Evolutionary conservation across 2,888 invertebrate genomes (phyloP), one percentile per base, ranked within the genome.

Genomic region (Pheosia gnoma): DNA sequence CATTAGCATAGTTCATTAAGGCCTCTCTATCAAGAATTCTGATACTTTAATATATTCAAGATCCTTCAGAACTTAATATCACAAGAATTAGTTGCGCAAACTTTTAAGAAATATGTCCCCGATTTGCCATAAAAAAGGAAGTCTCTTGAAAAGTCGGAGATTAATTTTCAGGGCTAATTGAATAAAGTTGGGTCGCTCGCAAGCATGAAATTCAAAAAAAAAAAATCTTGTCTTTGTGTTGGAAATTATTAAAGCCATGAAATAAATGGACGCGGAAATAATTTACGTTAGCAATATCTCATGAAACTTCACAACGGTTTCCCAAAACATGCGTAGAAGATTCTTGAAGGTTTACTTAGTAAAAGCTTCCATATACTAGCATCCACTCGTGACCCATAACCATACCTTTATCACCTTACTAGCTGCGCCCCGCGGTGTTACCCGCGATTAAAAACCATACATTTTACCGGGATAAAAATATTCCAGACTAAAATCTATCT

Each of bases 151-250:
- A 66, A 74, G 63, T 72, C 61, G 56, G 59, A 72, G 60, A 74
- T 70, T 74, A 74, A 74, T 74, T 70, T 68, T 65, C 25, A 43
- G 13, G n/a, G 65, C 75, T 75, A 74, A 74, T 74, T 74, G 62
- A 74, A 75, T 70, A 70, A 74, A 75, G 62, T 74, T 67, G 64
- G 25, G 56, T 41, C 56, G 56, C 62, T 61, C 47, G 67, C 65
- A 62, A 59, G 58, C 66, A 64, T 76, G 63, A 64, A 73, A 74
- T 75, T n/a, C n/a, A n/a, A n/a, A n/a, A n/a, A n/a, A n/a, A n/a
- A n/a, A n/a, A n/a, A n/a, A n/a, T n/a, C 53, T 75, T 74, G 63
- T 72, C 71, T 69, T 49, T 58, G 58, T 53, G 52, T 69, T 69
- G 58, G 59, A 72, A 66, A 56, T 55, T 47, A 53, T 38, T 53